phyloP scores from a whole-genome alignment of 2,888 invertebrate genomes.

The Lithophane leautieri region DNA sequence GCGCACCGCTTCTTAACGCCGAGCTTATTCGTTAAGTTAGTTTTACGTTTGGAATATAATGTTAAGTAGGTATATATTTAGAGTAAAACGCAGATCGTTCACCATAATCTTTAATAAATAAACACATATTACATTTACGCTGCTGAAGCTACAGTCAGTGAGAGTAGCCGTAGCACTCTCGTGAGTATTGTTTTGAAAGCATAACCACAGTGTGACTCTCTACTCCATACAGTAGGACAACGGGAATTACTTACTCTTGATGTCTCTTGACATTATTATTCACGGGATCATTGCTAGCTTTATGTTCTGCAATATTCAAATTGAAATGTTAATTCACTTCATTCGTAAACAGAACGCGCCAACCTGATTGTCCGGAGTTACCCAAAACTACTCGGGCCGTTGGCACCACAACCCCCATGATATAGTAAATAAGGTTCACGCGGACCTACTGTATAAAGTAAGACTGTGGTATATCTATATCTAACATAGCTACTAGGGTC shows the following conservation, averaged over 20 bases:
- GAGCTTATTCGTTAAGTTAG: not conserved
- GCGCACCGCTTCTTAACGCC: no score
- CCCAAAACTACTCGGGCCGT: not conserved
- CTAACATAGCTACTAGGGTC: constrained; percentile 66
- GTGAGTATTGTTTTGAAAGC: constrained; percentile 66
- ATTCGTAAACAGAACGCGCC: not conserved
- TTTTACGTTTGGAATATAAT: not conserved
- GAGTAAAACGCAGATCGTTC: constrained; percentile 57
- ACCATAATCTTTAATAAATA: constrained; percentile 86
- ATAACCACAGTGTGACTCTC: constrained; percentile 49
- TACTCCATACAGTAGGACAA: constrained; percentile 41
- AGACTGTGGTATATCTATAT: constrained; percentile 57
- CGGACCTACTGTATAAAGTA: constrained; percentile 42
- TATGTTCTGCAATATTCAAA: not conserved
- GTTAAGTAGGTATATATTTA: not conserved
- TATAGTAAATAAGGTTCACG: not conserved
- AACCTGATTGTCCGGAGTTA: not conserved
- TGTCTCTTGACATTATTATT: not conserved
- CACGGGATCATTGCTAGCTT: not conserved
- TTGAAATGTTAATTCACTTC: not conserved
- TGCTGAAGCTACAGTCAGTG: constrained; percentile 83
- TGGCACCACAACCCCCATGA: not conserved
- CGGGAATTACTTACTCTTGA: constrained; percentile 5
- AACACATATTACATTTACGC: constrained; percentile 84
- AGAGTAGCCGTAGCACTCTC: constrained; percentile 78